These are phyloP conservation scores for Lampropteryx suffumata DNA, from an alignment of 2,888 invertebrate genomes.

Conservation along the genomic window DNA sequence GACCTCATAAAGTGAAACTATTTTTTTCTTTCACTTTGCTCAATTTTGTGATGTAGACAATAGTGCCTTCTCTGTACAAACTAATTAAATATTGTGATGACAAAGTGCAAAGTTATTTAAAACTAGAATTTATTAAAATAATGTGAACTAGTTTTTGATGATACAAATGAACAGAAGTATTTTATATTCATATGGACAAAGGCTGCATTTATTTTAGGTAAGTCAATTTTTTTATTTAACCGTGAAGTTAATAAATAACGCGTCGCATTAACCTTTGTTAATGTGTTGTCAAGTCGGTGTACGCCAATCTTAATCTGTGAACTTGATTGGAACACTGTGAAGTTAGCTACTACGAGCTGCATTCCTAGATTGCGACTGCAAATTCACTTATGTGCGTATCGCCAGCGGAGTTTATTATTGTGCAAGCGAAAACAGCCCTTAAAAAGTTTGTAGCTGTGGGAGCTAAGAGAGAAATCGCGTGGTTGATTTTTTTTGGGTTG, in stretches of 20 bases:
- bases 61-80: conserved; percentile 77
- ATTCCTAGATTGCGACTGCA: conserved; percentile 69
- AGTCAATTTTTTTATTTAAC: conserved; percentile 42
- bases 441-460: conserved; percentile 32
- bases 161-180: conserved; percentile 41
- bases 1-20: conserved; percentile 68
- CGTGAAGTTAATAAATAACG: conserved; percentile 27
- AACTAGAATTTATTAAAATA: conserved; percentile 58
- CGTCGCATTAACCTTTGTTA: conserved; percentile 30
- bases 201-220: conserved; percentile 60
- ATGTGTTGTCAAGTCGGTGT: conserved; percentile 52
- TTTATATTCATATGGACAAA: conserved; percentile 64
- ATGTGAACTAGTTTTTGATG: conserved; percentile 56
- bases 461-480: conserved; percentile 47
- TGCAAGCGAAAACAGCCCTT: conserved; percentile 46
- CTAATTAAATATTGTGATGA: conserved; percentile 68
- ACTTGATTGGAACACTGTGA: conserved; percentile 73
- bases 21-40: conserved; percentile 67
- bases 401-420: conserved; percentile 43
- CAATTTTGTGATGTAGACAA: conserved; percentile 76
- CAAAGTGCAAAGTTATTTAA: conserved; percentile 70
- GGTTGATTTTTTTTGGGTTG: conserved; percentile 60
- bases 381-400: conserved; percentile 55
- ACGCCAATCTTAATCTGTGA: conserved; percentile 80
- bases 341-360: conserved; percentile 60